A percentile compares a stretch with the other conserved stretches of the same genome.
These are phyloP conservation scores for Boleophthalmus pectinirostris DNA, from an alignment of 2,113 vertebrate genomes.

Conservation along the genomic window DNA sequence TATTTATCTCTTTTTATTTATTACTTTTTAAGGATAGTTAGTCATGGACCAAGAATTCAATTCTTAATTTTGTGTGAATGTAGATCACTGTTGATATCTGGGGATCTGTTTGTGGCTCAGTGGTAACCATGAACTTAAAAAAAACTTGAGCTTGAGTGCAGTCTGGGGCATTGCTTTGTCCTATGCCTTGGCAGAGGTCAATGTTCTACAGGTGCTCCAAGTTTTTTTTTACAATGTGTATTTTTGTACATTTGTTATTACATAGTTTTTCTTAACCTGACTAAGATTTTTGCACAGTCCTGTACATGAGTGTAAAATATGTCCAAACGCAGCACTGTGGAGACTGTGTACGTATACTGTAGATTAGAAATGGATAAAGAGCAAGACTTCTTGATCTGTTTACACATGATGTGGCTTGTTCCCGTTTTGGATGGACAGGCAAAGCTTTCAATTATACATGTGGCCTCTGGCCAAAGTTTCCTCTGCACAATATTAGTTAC, in stretches of 20 bases:
- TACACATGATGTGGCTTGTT: slow-evolving; percentile 37
- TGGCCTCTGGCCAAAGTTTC: slow-evolving; percentile 56
- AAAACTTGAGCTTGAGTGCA: background rate
- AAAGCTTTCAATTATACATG: slow-evolving; percentile 45
- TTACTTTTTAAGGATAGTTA: background rate
- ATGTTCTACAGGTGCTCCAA: background rate
- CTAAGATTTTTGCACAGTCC: background rate
- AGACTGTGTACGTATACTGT: slow-evolving; percentile 57
- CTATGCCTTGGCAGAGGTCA: background rate
- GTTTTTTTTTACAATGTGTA: background rate
- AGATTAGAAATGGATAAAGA: slow-evolving; percentile 57
- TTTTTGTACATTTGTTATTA: background rate
- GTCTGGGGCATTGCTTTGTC: background rate
- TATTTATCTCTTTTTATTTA: background rate
- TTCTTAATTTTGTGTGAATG: background rate
- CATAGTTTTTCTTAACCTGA: background rate
- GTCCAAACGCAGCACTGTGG: slow-evolving; percentile 56
- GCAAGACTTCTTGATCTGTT: slow-evolving; percentile 45
- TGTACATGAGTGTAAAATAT: slow-evolving; percentile 20
- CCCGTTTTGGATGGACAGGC: slow-evolving; percentile 51
- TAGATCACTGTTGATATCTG: background rate
- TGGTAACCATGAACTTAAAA: background rate
- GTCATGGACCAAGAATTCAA: background rate
- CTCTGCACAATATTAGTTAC: slow-evolving; percentile 51
- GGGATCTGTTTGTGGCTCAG: background rate